phyloP scores from a whole-genome alignment of 1,140 invertebrate species.

The Sitophilus oryzae region DNA sequence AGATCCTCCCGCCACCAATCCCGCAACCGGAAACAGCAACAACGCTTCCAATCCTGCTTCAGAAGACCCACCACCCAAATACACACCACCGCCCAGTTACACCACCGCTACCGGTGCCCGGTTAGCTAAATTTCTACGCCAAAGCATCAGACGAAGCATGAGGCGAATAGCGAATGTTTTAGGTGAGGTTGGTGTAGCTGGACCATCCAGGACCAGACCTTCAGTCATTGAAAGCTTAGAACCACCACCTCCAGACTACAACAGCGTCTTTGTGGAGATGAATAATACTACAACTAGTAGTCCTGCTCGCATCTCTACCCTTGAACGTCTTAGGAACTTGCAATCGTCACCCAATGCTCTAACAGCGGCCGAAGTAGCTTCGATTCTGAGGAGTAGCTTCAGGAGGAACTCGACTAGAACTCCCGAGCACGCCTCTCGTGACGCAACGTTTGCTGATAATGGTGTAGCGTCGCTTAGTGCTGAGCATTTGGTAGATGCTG shows the following conservation, averaged over 20 bases:
- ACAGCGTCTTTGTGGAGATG: conserved; percentile 53
- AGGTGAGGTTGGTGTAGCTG: conserved; percentile 39
- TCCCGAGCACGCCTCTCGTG: background rate
- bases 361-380: conserved; percentile 54
- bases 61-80: conserved; percentile 85
- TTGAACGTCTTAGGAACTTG: conserved; percentile 30
- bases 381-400: conserved; percentile 54
- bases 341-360: conserved; percentile 42
- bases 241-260: conserved; percentile 58
- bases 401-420: conserved; percentile 42
- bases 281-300: conserved; percentile 25
- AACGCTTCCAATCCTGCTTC: conserved; percentile 40
- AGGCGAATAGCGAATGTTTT: conserved; percentile 56
- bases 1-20: conserved; percentile 35
- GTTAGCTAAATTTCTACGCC: conserved; percentile 70
- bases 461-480: conserved; percentile 44
- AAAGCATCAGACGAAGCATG: conserved; percentile 75
- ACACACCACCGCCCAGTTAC: conserved; percentile 87
- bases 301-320: conserved; percentile 24
- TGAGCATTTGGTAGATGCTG: conserved; percentile 54
- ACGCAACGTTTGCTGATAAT: conserved; percentile 33
- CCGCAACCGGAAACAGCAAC: conserved; percentile 37
- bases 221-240: conserved; percentile 20
- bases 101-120: conserved; percentile 82
- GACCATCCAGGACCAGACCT: conserved; percentile 2